These are phyloP conservation scores for Epinephelus cyanopodus DNA, from an alignment of 2,113 vertebrate species.

Conservation along the genomic window DNA sequence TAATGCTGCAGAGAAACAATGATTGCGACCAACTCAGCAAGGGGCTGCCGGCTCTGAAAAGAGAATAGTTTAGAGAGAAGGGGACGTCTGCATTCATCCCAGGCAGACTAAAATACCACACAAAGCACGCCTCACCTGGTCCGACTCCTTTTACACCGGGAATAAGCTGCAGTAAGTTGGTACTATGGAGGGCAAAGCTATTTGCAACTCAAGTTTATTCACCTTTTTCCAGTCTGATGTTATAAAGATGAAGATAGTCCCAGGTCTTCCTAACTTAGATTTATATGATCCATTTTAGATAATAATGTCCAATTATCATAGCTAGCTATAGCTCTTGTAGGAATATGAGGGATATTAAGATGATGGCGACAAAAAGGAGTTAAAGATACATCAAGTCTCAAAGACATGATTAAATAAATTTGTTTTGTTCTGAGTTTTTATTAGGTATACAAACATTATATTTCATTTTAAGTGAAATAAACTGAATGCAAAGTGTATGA, in stretches of 20 bases:
- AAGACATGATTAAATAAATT: not conserved
- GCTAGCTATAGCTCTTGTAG: not conserved
- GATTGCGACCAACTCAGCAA: constrained; percentile 88
- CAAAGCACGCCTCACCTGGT: constrained; percentile 79
- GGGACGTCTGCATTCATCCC: constrained; percentile 79
- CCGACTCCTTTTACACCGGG: constrained; percentile 56
- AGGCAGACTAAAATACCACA: constrained; percentile 68
- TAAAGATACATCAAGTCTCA: not conserved
- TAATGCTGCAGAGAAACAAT: constrained; percentile 91
- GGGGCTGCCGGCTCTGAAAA: constrained; percentile 82
- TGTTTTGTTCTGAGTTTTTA: not conserved
- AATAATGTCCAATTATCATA: not conserved
- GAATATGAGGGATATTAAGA: not conserved
- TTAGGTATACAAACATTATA: not conserved
- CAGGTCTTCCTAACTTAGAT: not conserved
- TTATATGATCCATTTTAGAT: not conserved
- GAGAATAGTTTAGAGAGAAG: constrained; percentile 77
- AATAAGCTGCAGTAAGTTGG: constrained; percentile 38
- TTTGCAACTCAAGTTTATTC: constrained; percentile 22
- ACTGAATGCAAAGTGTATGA: not conserved
- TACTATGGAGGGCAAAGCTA: constrained; percentile 15
- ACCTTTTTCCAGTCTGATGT: not conserved
- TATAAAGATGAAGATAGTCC: not conserved
- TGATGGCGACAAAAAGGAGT: no score
- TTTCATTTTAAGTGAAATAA: not conserved